Percentiles rank a stretch among this genome's conserved stretches.
phyloP scores from a whole-genome alignment of 2,888 invertebrate species.

The Lomographa bimaculata region DNA sequence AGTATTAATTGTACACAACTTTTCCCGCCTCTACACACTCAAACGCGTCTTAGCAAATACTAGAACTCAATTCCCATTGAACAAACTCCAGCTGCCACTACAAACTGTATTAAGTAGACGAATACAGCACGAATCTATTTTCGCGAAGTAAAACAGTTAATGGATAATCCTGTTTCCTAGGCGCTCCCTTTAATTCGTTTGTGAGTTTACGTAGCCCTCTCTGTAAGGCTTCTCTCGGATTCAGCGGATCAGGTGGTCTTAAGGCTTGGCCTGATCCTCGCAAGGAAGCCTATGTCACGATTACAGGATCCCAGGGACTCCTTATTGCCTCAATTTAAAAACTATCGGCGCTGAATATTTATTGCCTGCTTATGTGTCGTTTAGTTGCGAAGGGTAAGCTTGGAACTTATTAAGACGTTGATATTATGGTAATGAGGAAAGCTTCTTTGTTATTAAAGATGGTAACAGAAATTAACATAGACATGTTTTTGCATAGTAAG shows the following conservation, averaged over 20 bases:
- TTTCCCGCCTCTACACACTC: too few species aligned
- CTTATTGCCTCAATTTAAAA: constrained; percentile 41
- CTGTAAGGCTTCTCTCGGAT: constrained; percentile 45
- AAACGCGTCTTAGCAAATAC: too few species aligned
- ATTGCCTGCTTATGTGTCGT: constrained; percentile 20
- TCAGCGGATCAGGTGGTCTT: constrained; percentile 54
- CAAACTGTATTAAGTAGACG: constrained; percentile 28
- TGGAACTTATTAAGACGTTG: constrained; percentile 13
- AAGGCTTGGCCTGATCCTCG: constrained; percentile 46
- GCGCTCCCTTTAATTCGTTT: constrained; percentile 59
- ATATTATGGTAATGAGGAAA: constrained; percentile 16
- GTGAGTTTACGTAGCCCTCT: constrained; percentile 50
- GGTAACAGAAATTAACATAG: too few species aligned
- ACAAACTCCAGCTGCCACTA: constrained; percentile 8
- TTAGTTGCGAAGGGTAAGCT: constrained; percentile 16
- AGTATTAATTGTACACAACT: too few species aligned
- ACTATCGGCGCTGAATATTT: constrained; percentile 33
- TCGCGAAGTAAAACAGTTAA: constrained; percentile 51
- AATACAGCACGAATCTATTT: constrained; percentile 42
- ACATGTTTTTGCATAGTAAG: too few species aligned
- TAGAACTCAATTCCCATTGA: too few species aligned
- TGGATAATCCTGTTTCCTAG: constrained; percentile 59
- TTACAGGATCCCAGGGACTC: constrained; percentile 36
- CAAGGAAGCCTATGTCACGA: constrained; percentile 50
- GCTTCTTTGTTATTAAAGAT: constrained; percentile 7